Conservation (phyloP, 53 echinoderm and acorn worm species). For the Mesocentrotus franciscanus region DNA sequence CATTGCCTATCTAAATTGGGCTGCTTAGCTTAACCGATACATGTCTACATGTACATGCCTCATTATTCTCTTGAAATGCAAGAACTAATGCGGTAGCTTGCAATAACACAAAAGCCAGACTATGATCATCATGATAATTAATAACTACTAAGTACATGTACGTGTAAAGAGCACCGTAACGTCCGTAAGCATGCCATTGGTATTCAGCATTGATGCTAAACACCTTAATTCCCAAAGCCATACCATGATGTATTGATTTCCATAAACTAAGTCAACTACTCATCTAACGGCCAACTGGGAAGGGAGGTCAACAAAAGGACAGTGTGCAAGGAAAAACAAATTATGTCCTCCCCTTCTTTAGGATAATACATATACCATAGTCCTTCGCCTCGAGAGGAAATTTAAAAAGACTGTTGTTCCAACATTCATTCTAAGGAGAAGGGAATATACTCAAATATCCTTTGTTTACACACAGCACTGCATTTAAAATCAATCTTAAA, state of each 20-base stretch:
- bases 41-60: background rate
- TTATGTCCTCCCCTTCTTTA: background rate
- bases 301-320: background rate
- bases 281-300: constrained; percentile 25
- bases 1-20: no score
- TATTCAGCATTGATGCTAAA: background rate
- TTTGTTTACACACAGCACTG: background rate
- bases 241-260: constrained; percentile 24
- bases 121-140: background rate
- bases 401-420: constrained; percentile 19
- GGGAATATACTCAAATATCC: background rate
- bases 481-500: background rate
- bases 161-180: background rate
- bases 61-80: background rate
- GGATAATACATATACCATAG: background rate
- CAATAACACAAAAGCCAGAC: background rate
- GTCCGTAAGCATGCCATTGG: no score
- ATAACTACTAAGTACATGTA: background rate
- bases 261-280: constrained; percentile 13
- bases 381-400: background rate
- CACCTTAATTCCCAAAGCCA: background rate
- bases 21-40: background rate
- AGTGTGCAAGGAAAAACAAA: constrained; percentile 41
- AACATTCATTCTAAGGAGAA: background rate
- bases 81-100: background rate